A percentile compares a stretch with the other conserved stretches of the same genome.
These are phyloP conservation scores for Trichechus manatus DNA, from an alignment of 2,113 vertebrate genomes.

Conservation along the genomic window DNA sequence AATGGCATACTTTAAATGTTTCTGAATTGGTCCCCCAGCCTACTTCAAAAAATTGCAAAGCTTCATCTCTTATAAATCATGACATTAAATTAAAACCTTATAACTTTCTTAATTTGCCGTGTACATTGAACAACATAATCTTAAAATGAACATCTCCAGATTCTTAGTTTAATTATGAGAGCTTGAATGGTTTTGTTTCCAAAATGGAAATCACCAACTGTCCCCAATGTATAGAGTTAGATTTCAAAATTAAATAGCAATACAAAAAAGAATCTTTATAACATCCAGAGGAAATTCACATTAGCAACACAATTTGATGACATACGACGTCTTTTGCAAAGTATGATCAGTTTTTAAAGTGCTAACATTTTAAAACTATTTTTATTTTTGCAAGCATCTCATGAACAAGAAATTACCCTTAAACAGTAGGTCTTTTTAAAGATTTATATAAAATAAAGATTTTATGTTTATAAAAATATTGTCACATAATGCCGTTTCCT, in stretches of 20 bases:
- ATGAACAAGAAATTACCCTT: neutral
- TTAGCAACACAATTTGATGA: constrained; percentile 33
- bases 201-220: neutral
- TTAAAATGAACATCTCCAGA: neutral
- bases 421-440: neutral
- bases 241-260: constrained; percentile 53
- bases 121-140: neutral
- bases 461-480: neutral
- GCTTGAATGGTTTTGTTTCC: constrained; percentile 30
- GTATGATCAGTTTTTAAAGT: neutral
- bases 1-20: too few species aligned
- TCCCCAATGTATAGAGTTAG: constrained; percentile 1
- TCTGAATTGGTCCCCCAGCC: neutral
- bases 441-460: too few species aligned
- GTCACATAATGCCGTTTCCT: neutral
- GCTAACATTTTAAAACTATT: neutral
- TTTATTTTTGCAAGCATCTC: neutral
- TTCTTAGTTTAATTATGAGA: neutral
- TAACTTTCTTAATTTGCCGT: neutral
- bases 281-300: neutral
- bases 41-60: neutral
- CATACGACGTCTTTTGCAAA: neutral
- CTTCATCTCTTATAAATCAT: neutral
- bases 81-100: neutral
- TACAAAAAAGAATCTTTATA: neutral